Evolutionary conservation across 2,113 vertebrate species (phyloP), one percentile per base, ranked within the genome.

Genomic region (Chaetorhynchus papuensis): DNA sequence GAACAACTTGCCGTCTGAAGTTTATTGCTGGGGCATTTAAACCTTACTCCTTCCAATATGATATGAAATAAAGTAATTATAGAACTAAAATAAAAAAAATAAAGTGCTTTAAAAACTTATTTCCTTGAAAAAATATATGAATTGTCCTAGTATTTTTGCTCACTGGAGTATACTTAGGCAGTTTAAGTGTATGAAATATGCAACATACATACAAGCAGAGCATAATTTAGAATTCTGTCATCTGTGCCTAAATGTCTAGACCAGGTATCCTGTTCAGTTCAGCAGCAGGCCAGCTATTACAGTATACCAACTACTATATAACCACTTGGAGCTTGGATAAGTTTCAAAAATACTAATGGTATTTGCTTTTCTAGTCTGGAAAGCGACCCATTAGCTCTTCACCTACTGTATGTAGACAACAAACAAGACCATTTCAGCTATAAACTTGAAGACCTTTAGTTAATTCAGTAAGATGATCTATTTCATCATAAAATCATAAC

Each of bases 241-340:
- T 87, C 41, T 96, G 21, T 75, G 75, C 63, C 88, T 91, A 63
- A 87, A 87, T 80, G 87, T 95, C 91, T 94, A 95, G 89, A 94
- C 87, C 79, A 94, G 87, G 52, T 93, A 94, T 94, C 71, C 84
- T 96, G 78, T 84, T 91, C 87, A 79, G 72, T 89, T 86, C 74
- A 93, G 80, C 54, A 81, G 61, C 8, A 93, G 60, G 28, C 74
- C 78, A 93, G 89, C 84, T 95, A 81, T 83, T 87, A 74, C 30
- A 59, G 47, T 87, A 76, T 90, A 95, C 54, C 56, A 90, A 75
- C 75, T 80, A 54, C 54, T 87, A 24, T 52, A 59, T 79, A 92
- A 83, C 81, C 68, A 60, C 41, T 90, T 39, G 17, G 47, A 94
- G 19, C 37, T 71, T 92, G 83, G 47, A 83, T 35, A 50, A 9